Evolutionary conservation across 1,140 invertebrate species (phyloP), one percentile per base, ranked within the genome.

Genomic region (Dufourea novaeangliae): DNA sequence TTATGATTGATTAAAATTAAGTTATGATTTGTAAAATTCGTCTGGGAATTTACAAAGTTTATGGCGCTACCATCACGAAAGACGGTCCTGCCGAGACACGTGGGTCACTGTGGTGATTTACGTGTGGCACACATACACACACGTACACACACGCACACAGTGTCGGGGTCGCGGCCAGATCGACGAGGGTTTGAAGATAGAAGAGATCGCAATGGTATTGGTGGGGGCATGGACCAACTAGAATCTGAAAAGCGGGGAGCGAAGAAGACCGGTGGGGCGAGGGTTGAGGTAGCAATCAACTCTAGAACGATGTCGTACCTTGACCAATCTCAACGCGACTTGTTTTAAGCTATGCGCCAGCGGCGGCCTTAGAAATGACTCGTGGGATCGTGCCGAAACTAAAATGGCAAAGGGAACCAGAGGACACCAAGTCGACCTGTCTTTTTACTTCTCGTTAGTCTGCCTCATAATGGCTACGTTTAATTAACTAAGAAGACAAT

Each of bases 261-360:
- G 59, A 67, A 69, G 59, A 67, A 69, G 63, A 79, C n/a, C 37
- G 54, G 80, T 72, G 54, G n/a, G 57, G 52, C 20, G 25, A 75
- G 54, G 59, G 32, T 62, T 29, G 71, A 75, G 67, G 62, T 39
- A 78, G 61, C 69, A 74, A 84, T 78, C 80, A 70, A 83, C 85
- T 90, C 87, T 91, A 91, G 89, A 90, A 86, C 85, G 80, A 83
- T 88, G 89, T 89, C 88, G 90, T 90, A 90, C 90, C 91, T 92
- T 92, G 91, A 92, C 91, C 91, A 92, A 92, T 91, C 91, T 91
- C 90, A 92, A 92, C 88, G 89, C 86, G 83, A 91, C 90, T 91
- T 89, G 91, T 92, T 92, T 92, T 92, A 92, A 92, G 90, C 90
- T 92, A 90, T 89, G 83, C n/a, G n/a, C 86, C 88, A 81, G 79